Base-by-base conservation (phyloP, 2,797 vertebrate genomes). In the Ceyx erithaca region DNA sequence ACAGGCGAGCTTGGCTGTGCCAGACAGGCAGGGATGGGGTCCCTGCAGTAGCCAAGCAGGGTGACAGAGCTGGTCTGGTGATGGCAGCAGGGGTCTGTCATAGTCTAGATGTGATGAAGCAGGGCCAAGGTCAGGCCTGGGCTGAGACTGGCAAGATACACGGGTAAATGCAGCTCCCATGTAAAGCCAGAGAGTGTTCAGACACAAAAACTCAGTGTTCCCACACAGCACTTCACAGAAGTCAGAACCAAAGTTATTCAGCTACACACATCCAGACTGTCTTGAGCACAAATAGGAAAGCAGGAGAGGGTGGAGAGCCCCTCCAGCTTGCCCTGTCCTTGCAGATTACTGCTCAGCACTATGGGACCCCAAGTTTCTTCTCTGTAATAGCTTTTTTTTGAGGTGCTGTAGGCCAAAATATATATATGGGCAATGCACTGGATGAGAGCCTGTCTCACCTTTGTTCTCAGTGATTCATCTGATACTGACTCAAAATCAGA, bases 281-380 rank as follows among this genome's bases (percentile, higher is more conserved):
- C 52, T 28, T 20, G 15, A 64, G 40, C 30, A 59, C 51, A 19
- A 20, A 22, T 33, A 31, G 59, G 41, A n/a, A 33, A 37, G 8
- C 25, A 43, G 23, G 6, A 45, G 61, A 80, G 25, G 18, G 0
- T 78, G 51, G 41, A 69, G 55, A 55, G 35, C 8, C 13, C 23
- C n/a, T 6, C 4, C 0, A 2, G n/a, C 30, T 80, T 1, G 0
- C 55, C 35, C 19, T 18, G n/a, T 23, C 26, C 23, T 19, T 84
- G n/a, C 10, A 48, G 43, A n/a, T 43, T 20, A 12, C 43, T 70
- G 28, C 25, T 10, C 11, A 31, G 33, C 7, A 18, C 37, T 35
- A 16, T 12, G 48, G 14, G 9, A 63, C 20, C 22, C 18, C 3
- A 30, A 10, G 16, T 35, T 54, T 64, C 54, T 55, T 72, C 19